A percentile compares a stretch with the other conserved stretches of the same genome.
Conservation (phyloP, 1,140 invertebrate species). For the Musca vetustissima region DNA sequence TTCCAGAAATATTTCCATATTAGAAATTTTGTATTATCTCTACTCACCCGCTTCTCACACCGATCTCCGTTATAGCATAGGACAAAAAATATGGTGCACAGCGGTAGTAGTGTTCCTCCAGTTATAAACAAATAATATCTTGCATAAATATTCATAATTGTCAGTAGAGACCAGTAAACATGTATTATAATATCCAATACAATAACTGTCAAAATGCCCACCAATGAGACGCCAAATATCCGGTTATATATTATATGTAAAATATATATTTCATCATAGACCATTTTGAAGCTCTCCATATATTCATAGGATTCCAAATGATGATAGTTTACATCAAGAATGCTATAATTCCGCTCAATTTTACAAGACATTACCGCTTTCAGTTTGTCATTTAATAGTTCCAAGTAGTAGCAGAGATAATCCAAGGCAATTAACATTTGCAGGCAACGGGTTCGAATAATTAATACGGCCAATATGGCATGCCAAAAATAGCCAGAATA, state of each 20-base stretch:
- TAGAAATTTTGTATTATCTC: no score
- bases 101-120: not conserved
- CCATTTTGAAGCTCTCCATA: constrained; percentile 34
- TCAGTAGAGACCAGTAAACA: not conserved
- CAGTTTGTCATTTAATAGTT: constrained; percentile 29
- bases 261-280: constrained; percentile 38
- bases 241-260: constrained; percentile 34
- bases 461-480: constrained; percentile 30
- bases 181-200: constrained; percentile 2
- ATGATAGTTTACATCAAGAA: constrained; percentile 32
- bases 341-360: not conserved
- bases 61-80: not conserved
- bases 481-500: constrained; percentile 39
- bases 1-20: no score
- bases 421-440: constrained; percentile 39
- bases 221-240: constrained; percentile 40
- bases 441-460: constrained; percentile 35
- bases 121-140: not conserved
- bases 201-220: constrained; percentile 28
- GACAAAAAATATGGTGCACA: not conserved
- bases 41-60: not conserved
- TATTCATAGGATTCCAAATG: constrained; percentile 40
- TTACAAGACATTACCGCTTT: constrained; percentile 14
- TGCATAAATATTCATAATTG: not conserved
- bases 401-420: constrained; percentile 34